These are phyloP conservation scores for Drosophila diplacantha DNA, from an alignment of 2,888 invertebrate genomes.

Conservation along the genomic window DNA sequence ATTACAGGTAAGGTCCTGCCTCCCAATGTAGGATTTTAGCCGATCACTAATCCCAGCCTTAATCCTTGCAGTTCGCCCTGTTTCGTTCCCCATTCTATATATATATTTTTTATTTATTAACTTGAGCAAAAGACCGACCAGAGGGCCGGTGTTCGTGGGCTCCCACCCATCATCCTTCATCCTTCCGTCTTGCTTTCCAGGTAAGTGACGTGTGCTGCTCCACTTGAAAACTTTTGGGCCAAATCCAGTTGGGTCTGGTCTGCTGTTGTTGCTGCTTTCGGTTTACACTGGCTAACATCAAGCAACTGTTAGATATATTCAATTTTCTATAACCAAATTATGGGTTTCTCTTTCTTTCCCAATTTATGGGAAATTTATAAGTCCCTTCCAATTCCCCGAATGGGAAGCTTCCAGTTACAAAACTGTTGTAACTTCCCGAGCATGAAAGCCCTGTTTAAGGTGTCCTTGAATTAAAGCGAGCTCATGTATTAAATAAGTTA, in stretches of 20 bases:
- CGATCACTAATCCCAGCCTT: neutral
- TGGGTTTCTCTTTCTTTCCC: neutral
- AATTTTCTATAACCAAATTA: neutral
- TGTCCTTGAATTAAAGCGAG: neutral
- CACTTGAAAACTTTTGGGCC: slow-evolving; percentile 40
- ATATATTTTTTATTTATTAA: slow-evolving; percentile 22
- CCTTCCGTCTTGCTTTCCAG: slow-evolving; percentile 26
- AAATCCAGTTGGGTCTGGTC: slow-evolving; percentile 8
- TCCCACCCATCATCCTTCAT: slow-evolving; percentile 17
- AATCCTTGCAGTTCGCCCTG: slow-evolving; percentile 29
- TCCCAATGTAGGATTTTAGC: too few relatives aligned
- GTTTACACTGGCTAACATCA: slow-evolving; percentile 13
- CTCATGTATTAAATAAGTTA: neutral
- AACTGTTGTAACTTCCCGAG: neutral
- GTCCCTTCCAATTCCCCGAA: neutral
- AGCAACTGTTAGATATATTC: neutral
- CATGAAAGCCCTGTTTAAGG: neutral
- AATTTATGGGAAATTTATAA: neutral
- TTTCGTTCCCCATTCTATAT: slow-evolving; percentile 14
- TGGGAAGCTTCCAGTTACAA: neutral
- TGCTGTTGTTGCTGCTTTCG: slow-evolving; percentile 2
- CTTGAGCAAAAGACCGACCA: neutral
- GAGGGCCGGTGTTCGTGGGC: neutral
- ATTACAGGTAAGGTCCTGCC: slow-evolving; percentile 23
- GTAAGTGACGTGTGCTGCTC: slow-evolving; percentile 56